A percentile compares a stretch with the other conserved stretches of the same genome.
Conservation (phyloP, 2,888 invertebrate genomes). For the Thymelicus acteon region DNA sequence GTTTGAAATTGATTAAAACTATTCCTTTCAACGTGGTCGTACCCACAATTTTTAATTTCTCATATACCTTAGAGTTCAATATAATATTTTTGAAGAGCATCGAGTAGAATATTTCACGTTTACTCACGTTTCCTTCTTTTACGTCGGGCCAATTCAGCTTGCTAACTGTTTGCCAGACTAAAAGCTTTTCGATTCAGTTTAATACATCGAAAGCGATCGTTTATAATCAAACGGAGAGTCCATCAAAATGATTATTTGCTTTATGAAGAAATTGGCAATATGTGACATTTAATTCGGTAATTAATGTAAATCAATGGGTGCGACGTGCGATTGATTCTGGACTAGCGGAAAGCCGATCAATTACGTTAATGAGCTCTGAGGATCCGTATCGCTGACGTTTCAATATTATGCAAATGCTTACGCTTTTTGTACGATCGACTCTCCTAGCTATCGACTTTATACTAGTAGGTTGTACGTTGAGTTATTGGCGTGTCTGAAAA, state of each 20-base stretch:
- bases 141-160: slow-evolving; percentile 41
- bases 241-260: slow-evolving; percentile 75
- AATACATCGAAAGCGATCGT: slow-evolving; percentile 46
- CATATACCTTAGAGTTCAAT: slow-evolving; percentile 24
- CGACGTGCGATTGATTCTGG: slow-evolving; percentile 77
- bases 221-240: slow-evolving; percentile 57
- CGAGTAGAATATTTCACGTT: slow-evolving; percentile 34
- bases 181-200: slow-evolving; percentile 47
- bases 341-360: slow-evolving; percentile 80
- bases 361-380: slow-evolving; percentile 81
- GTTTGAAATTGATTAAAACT: slow-evolving; percentile 37
- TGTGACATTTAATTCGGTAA: slow-evolving; percentile 77
- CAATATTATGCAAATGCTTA: slow-evolving; percentile 76
- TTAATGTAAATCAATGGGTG: slow-evolving; percentile 81
- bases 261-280: slow-evolving; percentile 63
- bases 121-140: slow-evolving; percentile 40
- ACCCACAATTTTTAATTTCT: slow-evolving; percentile 30
- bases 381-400: slow-evolving; percentile 78
- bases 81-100: slow-evolving; percentile 34
- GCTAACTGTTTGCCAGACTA: slow-evolving; percentile 44
- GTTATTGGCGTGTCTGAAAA: too few relatives aligned
- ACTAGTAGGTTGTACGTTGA: too few relatives aligned
- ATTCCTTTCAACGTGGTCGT: slow-evolving; percentile 20
- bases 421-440: slow-evolving; percentile 54
- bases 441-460: neutral